Evolutionary conservation across 2,888 invertebrate genomes (phyloP), one percentile per base, ranked within the genome.

Genomic region (Papilio demoleus): DNA sequence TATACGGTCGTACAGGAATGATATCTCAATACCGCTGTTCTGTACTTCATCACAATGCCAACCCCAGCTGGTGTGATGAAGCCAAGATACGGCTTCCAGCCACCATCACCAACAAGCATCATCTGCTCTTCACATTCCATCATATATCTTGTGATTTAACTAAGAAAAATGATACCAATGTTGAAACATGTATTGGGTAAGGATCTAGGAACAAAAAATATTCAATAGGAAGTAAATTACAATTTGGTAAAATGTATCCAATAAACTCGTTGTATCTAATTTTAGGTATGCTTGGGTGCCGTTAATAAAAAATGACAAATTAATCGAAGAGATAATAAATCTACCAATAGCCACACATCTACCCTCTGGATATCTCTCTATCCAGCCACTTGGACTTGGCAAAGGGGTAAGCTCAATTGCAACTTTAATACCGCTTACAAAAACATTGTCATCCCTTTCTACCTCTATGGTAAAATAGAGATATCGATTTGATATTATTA

Each of bases 61-160:
- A 94, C 71, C 99, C 99, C 0, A 94, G 95, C 19, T 99, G 98
- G 97, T 96, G 97, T 81, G 98, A 98, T 86, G 99, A 99, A 91
- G 95, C 98, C 58, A 99, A 99, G 93, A 93, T 99, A 70, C 94
- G 96, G 27, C 92, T 99, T 40, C 99, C 99, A 0, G 94, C 97
- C 19, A 96, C 97, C 72, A 91, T 99, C 63, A 96, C 97, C 50
- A 88, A 95, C 0, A 95, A 96, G 64, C 99, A 99, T 87, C 99
- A 99, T 84, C 88, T 99, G 68, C 93, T 99, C 65, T 99, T 99
- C 90, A 97, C 97, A 4, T 99, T 99, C 90, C 96, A 97, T 81
- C 99, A 99, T 86, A 97, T 99, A 71, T 98, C 98, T 71, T 99
- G 99, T 83, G 97, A 98, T 88, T 94, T 96, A 73, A 94, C 96